phyloP scores from a whole-genome alignment of 2,888 invertebrate genomes.

The Anoplius nigerrimus region DNA sequence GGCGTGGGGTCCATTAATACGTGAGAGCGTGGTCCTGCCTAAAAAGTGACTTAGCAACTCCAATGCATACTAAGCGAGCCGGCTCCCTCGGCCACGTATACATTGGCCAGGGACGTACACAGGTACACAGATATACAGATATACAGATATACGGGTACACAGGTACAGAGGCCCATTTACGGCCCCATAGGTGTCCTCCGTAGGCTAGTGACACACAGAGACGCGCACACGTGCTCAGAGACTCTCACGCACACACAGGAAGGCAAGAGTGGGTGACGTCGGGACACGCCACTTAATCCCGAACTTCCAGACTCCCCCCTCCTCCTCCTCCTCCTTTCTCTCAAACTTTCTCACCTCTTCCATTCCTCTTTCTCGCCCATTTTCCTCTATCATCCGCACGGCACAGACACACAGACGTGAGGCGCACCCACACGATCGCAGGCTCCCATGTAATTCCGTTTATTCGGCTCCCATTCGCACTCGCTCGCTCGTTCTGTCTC shows the following conservation, averaged over 20 bases:
- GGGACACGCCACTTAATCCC: not conserved
- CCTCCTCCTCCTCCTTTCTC: slow-evolving; percentile 7
- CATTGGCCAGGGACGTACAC: slow-evolving; percentile 32
- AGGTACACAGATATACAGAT: slow-evolving; percentile 32
- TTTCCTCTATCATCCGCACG: not conserved
- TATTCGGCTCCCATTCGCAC: not conserved
- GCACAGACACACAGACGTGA: not conserved
- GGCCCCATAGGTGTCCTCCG: not conserved
- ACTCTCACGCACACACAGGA: too few species aligned
- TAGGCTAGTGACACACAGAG: too few species aligned
- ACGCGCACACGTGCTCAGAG: not conserved
- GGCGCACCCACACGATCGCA: not conserved
- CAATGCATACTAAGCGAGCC: slow-evolving; percentile 74
- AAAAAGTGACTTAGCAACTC: slow-evolving; percentile 73
- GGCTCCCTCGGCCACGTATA: slow-evolving; percentile 35
- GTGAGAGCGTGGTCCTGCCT: slow-evolving; percentile 62
- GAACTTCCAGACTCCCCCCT: slow-evolving; percentile 26
- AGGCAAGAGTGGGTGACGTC: not conserved
- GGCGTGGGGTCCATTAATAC: slow-evolving; percentile 63
- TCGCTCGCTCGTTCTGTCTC: not conserved
- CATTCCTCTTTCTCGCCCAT: slow-evolving; percentile 17
- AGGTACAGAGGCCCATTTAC: slow-evolving; percentile 21
- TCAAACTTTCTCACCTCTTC: slow-evolving; percentile 4
- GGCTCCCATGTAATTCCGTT: too few species aligned
- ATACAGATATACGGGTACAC: slow-evolving; percentile 21